phyloP scores from a whole-genome alignment of 2,888 invertebrate genomes.

The Cyclophora albipunctata region DNA sequence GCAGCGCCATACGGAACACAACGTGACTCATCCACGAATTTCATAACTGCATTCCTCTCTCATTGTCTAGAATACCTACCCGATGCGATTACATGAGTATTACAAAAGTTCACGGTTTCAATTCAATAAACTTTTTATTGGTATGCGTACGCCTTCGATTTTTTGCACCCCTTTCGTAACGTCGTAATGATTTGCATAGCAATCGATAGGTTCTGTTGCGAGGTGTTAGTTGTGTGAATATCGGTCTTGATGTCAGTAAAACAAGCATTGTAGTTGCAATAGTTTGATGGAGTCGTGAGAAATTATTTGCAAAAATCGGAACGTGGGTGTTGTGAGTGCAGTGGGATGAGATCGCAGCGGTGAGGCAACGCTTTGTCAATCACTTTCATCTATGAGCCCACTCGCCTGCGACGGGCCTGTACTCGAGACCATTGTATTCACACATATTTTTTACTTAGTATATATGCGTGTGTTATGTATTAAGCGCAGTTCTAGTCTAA shows the following conservation, averaged over 20 bases:
- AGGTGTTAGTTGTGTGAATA: constrained; percentile 44
- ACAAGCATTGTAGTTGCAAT: constrained; percentile 45
- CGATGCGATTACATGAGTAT: constrained; percentile 25
- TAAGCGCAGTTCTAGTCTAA: too few relatives aligned
- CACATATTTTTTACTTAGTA: too few relatives aligned
- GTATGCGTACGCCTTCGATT: constrained; percentile 20
- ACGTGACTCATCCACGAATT: constrained; percentile 54
- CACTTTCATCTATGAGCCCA: constrained; percentile 52
- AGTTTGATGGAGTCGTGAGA: constrained; percentile 61
- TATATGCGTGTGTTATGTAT: too few relatives aligned
- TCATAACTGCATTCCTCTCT: constrained; percentile 45
- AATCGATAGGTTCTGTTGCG: constrained; percentile 35
- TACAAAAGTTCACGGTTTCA: constrained; percentile 26
- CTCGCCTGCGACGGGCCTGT: constrained; percentile 15
- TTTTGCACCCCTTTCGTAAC: constrained; percentile 30
- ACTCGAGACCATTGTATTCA: too few relatives aligned
- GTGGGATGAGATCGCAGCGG: constrained; percentile 45
- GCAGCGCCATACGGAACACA: constrained; percentile 31
- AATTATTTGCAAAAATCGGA: constrained; percentile 57
- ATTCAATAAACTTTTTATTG: constrained; percentile 25
- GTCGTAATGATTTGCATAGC: constrained; percentile 44
- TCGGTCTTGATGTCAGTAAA: constrained; percentile 39
- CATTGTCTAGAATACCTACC: constrained; percentile 25
- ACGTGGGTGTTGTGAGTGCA: constrained; percentile 63
- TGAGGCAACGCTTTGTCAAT: constrained; percentile 53